Evolutionary conservation across 2,113 vertebrate species (phyloP), one percentile per base, ranked within the genome.

Genomic region (Turnix velox): DNA sequence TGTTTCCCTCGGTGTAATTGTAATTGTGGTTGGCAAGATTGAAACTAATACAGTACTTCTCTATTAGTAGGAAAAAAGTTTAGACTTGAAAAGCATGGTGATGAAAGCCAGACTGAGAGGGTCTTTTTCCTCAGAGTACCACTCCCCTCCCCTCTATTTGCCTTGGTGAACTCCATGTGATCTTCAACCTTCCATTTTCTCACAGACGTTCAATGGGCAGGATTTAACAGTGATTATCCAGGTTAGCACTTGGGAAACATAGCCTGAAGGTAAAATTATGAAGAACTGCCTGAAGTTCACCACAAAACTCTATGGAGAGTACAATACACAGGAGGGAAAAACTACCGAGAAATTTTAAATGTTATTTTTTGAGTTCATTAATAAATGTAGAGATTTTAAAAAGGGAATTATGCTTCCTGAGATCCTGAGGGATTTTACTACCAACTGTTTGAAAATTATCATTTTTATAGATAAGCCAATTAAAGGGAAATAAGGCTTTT

Each of bases 381-480:
- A 94, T 95, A 97, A 94, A 96, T 81, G 91, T 78, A 69, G 74
- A 92, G 94, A 93, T 96, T 97, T 96, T 84, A 84, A 95, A 95
- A 96, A 93, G 89, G 61, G 89, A 93, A 95, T 95, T 97, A 95
- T 95, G 45, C 65, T 80, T 93, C 91, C 91, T 95, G 91, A 92
- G 72, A 74, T 95, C 94, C 94, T 94, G 37, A 94, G 87, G 94
- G 96, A 95, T 92, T 95, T 94, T 90, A 72, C 71, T 93, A 92
- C 91, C 77, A 92, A 96, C 95, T 94, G 92, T 92, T 86, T 93
- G 80, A 95, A 97, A 97, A 97, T 90, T 93, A 97, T 95, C 30
- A 93, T 92, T 96, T 95, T 96, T 95, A 90, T 91, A 95, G 93
- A 94, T 95, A 95, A 97, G 84, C 92, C 91, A 97, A 92, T 97